Conservation (phyloP, 1,140 invertebrate species). For the Brachionus rotundiformis region DNA sequence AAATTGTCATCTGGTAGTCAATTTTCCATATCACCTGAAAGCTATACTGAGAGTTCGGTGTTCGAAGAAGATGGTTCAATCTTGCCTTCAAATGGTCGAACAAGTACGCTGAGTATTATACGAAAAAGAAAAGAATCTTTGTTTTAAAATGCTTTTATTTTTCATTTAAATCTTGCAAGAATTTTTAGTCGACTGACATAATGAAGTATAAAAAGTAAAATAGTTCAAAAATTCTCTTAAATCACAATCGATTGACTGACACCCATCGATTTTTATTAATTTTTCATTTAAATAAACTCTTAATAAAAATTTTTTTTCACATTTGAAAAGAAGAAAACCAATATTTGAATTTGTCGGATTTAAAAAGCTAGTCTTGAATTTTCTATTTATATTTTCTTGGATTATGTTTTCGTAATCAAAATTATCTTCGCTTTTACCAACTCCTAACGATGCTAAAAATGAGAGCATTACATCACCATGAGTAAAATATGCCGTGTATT, state of each 20-base stretch:
- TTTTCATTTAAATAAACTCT: constrained; percentile 37
- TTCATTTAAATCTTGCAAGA: constrained; percentile 31
- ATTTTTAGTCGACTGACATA: constrained; percentile 29
- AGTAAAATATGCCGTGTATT: background rate
- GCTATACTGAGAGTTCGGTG: background rate
- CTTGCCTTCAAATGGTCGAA: background rate
- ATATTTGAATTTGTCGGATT: constrained; percentile 46
- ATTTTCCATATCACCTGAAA: background rate
- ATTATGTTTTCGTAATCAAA: background rate
- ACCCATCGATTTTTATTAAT: constrained; percentile 22
- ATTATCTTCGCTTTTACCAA: background rate
- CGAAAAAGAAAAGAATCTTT: constrained; percentile 22
- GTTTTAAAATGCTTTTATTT: background rate
- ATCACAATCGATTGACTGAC: constrained; percentile 37
- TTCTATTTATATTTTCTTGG: background rate
- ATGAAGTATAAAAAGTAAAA: constrained; percentile 13
- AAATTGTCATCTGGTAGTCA: background rate
- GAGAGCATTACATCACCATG: background rate
- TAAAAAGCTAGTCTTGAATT: background rate
- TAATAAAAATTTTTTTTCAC: background rate
- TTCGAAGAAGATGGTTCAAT: background rate
- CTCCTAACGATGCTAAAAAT: constrained; percentile 38
- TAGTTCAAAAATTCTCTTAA: constrained; percentile 17
- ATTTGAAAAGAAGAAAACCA: constrained; percentile 30
- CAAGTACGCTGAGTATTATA: background rate